Percentiles rank a stretch among this genome's conserved stretches.
Evolutionary conservation across 2,113 vertebrate species (phyloP).

Genomic region (Urocolius indicus): DNA sequence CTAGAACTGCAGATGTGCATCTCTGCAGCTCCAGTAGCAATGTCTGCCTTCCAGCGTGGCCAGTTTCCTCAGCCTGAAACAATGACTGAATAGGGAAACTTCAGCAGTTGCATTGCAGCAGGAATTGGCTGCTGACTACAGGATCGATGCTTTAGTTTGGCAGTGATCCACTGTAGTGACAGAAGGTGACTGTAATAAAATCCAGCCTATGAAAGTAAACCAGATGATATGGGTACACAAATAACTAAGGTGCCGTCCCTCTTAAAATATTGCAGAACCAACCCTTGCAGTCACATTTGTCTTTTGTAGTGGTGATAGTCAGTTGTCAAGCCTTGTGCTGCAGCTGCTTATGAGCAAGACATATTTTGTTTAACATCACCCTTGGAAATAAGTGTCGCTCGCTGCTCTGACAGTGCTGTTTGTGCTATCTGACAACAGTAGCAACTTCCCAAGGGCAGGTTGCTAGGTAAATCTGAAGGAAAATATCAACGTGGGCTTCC

Average conservation of each 20-base stretch:
- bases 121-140: not conserved
- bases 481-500: not conserved
- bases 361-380: not conserved
- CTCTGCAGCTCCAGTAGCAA: not conserved
- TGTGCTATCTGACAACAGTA: not conserved
- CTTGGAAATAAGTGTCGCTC: not conserved
- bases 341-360: not conserved
- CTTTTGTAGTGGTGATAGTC: not conserved
- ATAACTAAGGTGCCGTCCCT: not conserved
- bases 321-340: not conserved
- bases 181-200: slow-evolving; percentile 19
- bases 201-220: not conserved
- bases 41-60: not conserved
- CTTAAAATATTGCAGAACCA: not conserved
- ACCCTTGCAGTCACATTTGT: not conserved
- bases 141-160: not conserved
- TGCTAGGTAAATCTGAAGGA: not conserved
- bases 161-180: not conserved
- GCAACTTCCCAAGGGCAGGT: not conserved
- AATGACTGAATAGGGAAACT: not conserved
- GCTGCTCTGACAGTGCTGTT: not conserved
- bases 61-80: not conserved
- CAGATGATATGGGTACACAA: not conserved
- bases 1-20: not conserved
- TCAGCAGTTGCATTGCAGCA: not conserved